Evolutionary conservation across 1,140 invertebrate genomes (phyloP), one percentile per base, ranked within the genome.

Genomic region (Augochlora pura): DNA sequence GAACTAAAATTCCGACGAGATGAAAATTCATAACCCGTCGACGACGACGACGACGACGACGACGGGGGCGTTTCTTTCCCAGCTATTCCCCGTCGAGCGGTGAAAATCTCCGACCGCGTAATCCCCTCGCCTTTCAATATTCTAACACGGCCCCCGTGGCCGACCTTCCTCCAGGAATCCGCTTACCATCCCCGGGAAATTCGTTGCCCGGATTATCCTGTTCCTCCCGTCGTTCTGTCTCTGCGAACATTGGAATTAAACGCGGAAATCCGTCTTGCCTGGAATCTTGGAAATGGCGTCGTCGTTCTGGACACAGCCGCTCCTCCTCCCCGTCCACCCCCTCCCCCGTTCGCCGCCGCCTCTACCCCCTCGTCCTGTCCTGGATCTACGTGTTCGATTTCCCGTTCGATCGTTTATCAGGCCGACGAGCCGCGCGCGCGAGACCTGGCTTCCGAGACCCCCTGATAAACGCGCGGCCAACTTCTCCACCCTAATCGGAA

Each of bases 61-160:
- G n/a, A n/a, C 46, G 38, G 14, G 42, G 10, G 5, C 21, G n/a
- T 57, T 21, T n/a, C 9, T 57, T 57, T 46, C 12, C 42, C 14
- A n/a, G n/a, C 42, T 46, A 0, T 46, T 69, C 70, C 68, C 38
- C 16, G n/a, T 14, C 1, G 18, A 46, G 1, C 23, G 18, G 54
- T 1, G 7, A 12, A 57, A 75, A 49, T 49, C 38, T 16, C 64
- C 21, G 32, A 16, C 25, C 23, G 27, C 46, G 25, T 74, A 74
- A 75, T 82, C 52, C 42, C n/a, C 46, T 12, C 65, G 32, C 54
- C 64, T 70, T 66, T 67, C 60, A 16, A 76, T 81, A 76, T 63
- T 18, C 39, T 2, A 21, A 77, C 18, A 39, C 21, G 27, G 4
- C 14, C 27, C 14, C 18, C 25, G 12, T 0, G 21, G 21, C 21